Percentiles rank a stretch among this genome's conserved stretches.
These are phyloP conservation scores for Pomacea maculata DNA, from an alignment of 1,140 invertebrate species.

Conservation along the genomic window DNA sequence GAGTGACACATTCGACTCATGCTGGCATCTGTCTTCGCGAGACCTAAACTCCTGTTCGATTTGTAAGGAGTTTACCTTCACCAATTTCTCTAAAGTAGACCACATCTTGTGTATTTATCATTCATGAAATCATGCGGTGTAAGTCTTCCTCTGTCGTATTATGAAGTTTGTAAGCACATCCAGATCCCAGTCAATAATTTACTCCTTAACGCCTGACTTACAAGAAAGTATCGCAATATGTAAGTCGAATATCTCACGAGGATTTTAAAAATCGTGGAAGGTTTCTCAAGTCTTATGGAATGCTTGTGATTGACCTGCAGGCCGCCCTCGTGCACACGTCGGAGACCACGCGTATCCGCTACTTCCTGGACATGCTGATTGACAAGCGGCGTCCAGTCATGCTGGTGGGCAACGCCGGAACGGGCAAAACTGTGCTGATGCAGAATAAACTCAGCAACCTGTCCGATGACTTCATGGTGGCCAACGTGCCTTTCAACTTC, in stretches of 20 bases:
- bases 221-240: too few species aligned
- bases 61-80: neutral
- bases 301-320: conserved; percentile 60
- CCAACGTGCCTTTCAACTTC: conserved; percentile 96
- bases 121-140: too few species aligned
- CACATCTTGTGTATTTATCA: too few species aligned
- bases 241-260: too few species aligned
- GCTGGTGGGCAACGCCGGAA: conserved; percentile 87
- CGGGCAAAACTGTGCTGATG: conserved; percentile 69
- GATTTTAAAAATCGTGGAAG: too few species aligned
- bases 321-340: conserved; percentile 91
- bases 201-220: too few species aligned
- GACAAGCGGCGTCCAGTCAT: conserved; percentile 88
- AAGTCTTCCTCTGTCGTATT: too few species aligned
- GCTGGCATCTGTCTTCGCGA: too few species aligned
- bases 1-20: conserved; percentile 22
- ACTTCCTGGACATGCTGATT: conserved; percentile 90
- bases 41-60: neutral
- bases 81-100: too few species aligned
- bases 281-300: too few species aligned
- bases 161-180: too few species aligned
- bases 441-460: conserved; percentile 85
- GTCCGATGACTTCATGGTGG: conserved; percentile 86
- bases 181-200: too few species aligned
- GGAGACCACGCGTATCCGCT: conserved; percentile 89